Percentiles rank a stretch among this genome's conserved stretches.
Evolutionary conservation across 2,888 invertebrate species (phyloP).

Genomic region (Hirtodrosophila histrioides): DNA sequence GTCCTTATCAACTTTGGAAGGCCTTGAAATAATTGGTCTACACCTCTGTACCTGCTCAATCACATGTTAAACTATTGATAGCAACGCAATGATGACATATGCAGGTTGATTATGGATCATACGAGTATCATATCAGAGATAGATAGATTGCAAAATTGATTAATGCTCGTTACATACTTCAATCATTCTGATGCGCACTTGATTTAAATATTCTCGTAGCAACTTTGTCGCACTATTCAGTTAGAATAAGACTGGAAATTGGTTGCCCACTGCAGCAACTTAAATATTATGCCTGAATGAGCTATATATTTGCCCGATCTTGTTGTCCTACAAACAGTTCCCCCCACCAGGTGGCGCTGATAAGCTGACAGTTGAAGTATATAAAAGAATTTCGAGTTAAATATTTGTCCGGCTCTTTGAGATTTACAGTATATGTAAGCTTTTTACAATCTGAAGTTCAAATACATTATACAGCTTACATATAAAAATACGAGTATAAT

Average conservation of each 20-base stretch:
- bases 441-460: conserved; percentile 21
- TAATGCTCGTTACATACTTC: conserved; percentile 47
- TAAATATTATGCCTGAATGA: conserved; percentile 12
- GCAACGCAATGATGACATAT: neutral
- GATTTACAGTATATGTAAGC: conserved; percentile 43
- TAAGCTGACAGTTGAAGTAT: conserved; percentile 36
- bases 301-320: conserved; percentile 16
- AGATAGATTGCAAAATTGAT: conserved; percentile 11
- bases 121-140: conserved; percentile 12
- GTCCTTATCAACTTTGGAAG: conserved; percentile 33
- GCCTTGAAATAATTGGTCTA: conserved; percentile 30
- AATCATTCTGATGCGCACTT: conserved; percentile 36
- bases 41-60: conserved; percentile 16
- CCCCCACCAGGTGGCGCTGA: conserved; percentile 10
- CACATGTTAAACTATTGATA: conserved; percentile 47
- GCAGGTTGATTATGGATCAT: conserved; percentile 31
- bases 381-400: conserved; percentile 42
- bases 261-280: conserved; percentile 25
- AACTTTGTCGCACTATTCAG: conserved; percentile 17
- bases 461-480: neutral
- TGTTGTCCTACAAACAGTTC: conserved; percentile 5
- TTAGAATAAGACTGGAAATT: conserved; percentile 13
- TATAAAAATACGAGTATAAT: conserved; percentile 2
- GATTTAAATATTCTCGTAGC: neutral
- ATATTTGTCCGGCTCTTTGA: conserved; percentile 39